phyloP scores from a whole-genome alignment of 2,888 invertebrate genomes.

The Tortricodes alternella region DNA sequence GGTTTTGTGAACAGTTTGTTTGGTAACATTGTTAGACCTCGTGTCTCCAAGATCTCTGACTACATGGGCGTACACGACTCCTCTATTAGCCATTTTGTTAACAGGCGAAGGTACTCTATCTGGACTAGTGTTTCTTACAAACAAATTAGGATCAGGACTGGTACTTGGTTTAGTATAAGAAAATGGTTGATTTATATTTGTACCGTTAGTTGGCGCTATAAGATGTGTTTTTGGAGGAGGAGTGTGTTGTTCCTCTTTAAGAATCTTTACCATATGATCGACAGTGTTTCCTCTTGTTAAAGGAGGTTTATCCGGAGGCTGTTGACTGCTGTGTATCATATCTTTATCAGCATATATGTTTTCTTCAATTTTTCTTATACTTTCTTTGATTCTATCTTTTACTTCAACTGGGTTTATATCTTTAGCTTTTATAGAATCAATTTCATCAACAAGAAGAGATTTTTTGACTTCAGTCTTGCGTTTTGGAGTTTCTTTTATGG shows the following conservation, averaged over 20 bases:
- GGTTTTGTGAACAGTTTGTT: constrained; percentile 80
- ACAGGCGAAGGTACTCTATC: constrained; percentile 72
- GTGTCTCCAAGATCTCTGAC: constrained; percentile 73
- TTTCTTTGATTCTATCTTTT: constrained; percentile 78
- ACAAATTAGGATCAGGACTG: constrained; percentile 75
- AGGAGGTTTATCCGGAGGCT: constrained; percentile 86
- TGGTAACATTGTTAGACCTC: constrained; percentile 51
- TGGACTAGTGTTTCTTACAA: constrained; percentile 72
- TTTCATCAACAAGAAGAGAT: constrained; percentile 65
- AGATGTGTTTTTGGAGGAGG: constrained; percentile 85
- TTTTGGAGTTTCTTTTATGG: constrained; percentile 71
- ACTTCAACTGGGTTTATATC: constrained; percentile 56
- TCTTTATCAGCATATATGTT: constrained; percentile 78
- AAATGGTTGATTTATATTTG: constrained; percentile 90
- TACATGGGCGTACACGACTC: constrained; percentile 91
- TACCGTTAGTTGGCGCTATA: constrained; percentile 84
- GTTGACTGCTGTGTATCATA: constrained; percentile 89
- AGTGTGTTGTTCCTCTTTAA: constrained; percentile 87
- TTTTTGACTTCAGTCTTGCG: constrained; percentile 67
- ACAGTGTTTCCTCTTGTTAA: constrained; percentile 88
- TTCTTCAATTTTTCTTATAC: constrained; percentile 76
- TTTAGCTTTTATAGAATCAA: constrained; percentile 60
- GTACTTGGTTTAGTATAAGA: constrained; percentile 88
- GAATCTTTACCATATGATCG: constrained; percentile 88
- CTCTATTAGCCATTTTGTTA: constrained; percentile 79